phyloP scores from a whole-genome alignment of 2,888 invertebrate species.

The Poecilobothrus nobilitatus region DNA sequence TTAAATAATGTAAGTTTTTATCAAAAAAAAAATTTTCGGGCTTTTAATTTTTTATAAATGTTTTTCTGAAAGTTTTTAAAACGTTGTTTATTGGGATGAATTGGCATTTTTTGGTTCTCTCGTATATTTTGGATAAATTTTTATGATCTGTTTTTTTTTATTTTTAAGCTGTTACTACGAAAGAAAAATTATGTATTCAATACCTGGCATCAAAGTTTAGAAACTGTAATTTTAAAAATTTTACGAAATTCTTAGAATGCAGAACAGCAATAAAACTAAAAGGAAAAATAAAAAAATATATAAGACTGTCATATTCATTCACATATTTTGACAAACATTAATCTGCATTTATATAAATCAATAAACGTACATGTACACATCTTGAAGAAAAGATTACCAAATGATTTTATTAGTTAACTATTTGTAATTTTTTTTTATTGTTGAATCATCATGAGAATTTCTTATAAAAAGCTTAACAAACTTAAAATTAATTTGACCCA shows the following conservation, averaged over 20 bases:
- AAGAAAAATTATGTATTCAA: not conserved
- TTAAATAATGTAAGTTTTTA: not conserved
- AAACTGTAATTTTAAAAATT: conserved; percentile 4
- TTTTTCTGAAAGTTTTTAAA: not conserved
- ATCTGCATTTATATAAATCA: too few relatives aligned
- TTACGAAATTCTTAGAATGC: not conserved
- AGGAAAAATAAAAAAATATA: not conserved
- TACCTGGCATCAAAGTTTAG: not conserved
- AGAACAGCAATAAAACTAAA: not conserved
- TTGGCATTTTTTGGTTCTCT: not conserved
- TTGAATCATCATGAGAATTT: too few relatives aligned
- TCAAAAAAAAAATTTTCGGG: not conserved
- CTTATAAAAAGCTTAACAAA: too few relatives aligned
- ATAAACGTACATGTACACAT: too few relatives aligned
- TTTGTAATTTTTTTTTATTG: too few relatives aligned
- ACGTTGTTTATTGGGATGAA: conserved; percentile 1
- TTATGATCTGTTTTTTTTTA: not conserved
- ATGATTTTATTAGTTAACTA: too few relatives aligned
- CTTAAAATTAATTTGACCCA: too few relatives aligned
- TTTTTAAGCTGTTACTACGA: not conserved
- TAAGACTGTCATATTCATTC: not conserved
- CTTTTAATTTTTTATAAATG: not conserved
- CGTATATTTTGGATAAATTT: not conserved
- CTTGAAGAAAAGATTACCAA: too few relatives aligned
- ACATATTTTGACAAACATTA: not conserved